Evolutionary conservation across 1,140 invertebrate species (phyloP), one percentile per base, ranked within the genome.

Genomic region (Hetaerina americana): DNA sequence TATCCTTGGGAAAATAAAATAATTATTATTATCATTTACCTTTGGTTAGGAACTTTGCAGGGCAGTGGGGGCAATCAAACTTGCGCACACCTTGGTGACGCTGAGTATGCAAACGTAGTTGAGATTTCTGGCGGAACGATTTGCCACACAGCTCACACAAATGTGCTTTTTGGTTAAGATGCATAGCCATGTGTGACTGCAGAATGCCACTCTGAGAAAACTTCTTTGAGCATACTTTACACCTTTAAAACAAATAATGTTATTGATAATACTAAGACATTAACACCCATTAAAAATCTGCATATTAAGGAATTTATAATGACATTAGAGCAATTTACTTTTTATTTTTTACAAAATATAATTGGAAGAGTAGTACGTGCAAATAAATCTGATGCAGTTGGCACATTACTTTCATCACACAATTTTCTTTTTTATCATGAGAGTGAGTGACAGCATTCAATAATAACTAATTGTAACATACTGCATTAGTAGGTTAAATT

Each of bases 131-230:
- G 26, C 79, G 75, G 72, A 84, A 84, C 0, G 80, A 75, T 74
- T 82, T 82, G 1, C 82, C 82, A 77, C 83, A 84, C 18, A 78
- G 70, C 22, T 80, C 78, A 77, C 83, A 84, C 26, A 82, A 72
- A 75, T 81, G 79, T 27, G 77, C 76, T 73, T 81, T 79, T 28
- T 79, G 75, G 31, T 79, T 77, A 18, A 78, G 77, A 72, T 84
- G 83, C 27, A 81, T 76, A 28, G 80, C 77, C 77, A 81, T 79
- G 73, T 84, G 83, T 6, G 79, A 76, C 66, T 79, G 76, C n/a
- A 84, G 75, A 26, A 83, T 79, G 24, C 80, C 78, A 8, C 76
- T 78, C 75, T 83, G 81, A 26, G 79, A 75, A 74, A 84, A 84
- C 18, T 75, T 71, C 74, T 78, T 78, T 0, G 73, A 75, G 75